Evolutionary conservation across 1,140 invertebrate genomes (phyloP).

Genomic region (Microvelia longipes): DNA sequence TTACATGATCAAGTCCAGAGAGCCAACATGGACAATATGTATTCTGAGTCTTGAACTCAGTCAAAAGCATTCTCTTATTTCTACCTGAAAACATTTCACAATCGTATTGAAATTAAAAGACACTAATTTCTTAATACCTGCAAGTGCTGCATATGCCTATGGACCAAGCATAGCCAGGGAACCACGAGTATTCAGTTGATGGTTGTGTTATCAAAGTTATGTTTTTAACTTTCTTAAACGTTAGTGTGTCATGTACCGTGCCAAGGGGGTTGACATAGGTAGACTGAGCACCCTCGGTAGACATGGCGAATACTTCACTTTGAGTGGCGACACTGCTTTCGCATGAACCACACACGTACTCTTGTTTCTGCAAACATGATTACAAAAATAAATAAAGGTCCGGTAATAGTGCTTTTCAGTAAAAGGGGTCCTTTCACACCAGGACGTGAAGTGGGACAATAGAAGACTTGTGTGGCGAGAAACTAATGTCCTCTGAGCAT

Average conservation of each 20-base stretch:
- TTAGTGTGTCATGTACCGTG: constrained; percentile 65
- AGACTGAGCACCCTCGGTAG: constrained; percentile 58
- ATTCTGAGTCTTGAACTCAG: too few relatives aligned
- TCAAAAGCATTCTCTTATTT: too few relatives aligned
- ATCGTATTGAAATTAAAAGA: too few relatives aligned
- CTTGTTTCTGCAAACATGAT: constrained; percentile 21
- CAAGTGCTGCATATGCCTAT: constrained; percentile 52
- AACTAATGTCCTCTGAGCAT: background rate
- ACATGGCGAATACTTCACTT: constrained; percentile 63
- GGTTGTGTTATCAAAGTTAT: constrained; percentile 37
- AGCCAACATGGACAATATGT: too few relatives aligned
- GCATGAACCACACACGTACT: constrained; percentile 52
- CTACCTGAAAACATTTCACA: too few relatives aligned
- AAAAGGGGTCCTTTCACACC: background rate
- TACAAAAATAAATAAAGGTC: constrained; percentile 7
- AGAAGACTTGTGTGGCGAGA: background rate
- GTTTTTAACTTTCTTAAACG: constrained; percentile 45
- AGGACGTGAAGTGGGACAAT: background rate
- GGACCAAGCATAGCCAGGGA: constrained; percentile 72
- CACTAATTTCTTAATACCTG: too few relatives aligned
- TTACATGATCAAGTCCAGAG: too few relatives aligned
- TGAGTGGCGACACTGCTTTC: constrained; percentile 42
- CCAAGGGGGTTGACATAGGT: constrained; percentile 70
- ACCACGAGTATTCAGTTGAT: constrained; percentile 63
- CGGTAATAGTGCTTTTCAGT: background rate